These are phyloP conservation scores for Coelinius sp. DNA, from an alignment of 2,888 invertebrate genomes.

Conservation along the genomic window DNA sequence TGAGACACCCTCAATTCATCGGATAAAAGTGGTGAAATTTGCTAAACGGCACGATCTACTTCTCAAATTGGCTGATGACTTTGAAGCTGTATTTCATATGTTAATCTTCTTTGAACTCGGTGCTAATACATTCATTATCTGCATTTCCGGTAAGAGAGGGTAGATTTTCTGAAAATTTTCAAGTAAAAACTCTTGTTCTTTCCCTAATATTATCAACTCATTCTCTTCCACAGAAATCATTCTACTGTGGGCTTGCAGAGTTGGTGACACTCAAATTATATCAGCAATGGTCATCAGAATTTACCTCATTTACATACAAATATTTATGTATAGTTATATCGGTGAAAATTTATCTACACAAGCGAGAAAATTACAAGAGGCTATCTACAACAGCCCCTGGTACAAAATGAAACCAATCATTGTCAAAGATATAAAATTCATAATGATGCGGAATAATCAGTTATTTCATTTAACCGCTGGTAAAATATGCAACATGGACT, in stretches of 20 bases:
- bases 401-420: conserved; percentile 32
- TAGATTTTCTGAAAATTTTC: not conserved
- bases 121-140: conserved; percentile 41
- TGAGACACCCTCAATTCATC: not conserved
- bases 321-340: conserved; percentile 42
- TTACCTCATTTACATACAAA: conserved; percentile 31
- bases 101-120: conserved; percentile 42
- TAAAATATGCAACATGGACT: conserved; percentile 38
- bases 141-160: conserved; percentile 38
- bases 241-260: conserved; percentile 29
- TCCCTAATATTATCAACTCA: not conserved
- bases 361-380: conserved; percentile 31
- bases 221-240: conserved; percentile 34
- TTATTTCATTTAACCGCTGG: conserved; percentile 37
- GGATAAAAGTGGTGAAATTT: conserved; percentile 9
- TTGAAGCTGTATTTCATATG: conserved; percentile 44
- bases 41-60: conserved; percentile 38
- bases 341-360: conserved; percentile 39
- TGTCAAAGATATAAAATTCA: conserved; percentile 29
- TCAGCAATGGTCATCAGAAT: conserved; percentile 27
- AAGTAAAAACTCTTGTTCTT: too few species aligned
- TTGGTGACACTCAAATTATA: conserved; percentile 28
- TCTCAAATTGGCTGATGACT: conserved; percentile 33
- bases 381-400: conserved; percentile 41
- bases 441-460: conserved; percentile 37